Percentiles rank a stretch among this genome's conserved stretches.
These are phyloP conservation scores for Catocala nupta DNA, from an alignment of 2,888 invertebrate species.

Conservation along the genomic window DNA sequence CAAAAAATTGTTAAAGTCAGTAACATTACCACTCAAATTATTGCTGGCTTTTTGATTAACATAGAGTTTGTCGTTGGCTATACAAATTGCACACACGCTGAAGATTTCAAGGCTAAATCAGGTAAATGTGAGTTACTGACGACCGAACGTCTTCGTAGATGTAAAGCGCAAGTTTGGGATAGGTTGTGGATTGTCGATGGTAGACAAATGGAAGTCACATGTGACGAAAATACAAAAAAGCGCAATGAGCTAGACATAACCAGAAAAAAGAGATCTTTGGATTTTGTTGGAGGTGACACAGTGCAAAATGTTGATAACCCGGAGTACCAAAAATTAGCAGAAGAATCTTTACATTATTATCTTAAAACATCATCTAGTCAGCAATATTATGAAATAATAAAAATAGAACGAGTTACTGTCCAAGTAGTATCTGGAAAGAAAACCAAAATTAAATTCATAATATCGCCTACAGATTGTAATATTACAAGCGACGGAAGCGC, in stretches of 20 bases:
- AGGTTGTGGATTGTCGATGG: constrained; percentile 87
- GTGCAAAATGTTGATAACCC: constrained; percentile 42
- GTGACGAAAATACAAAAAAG: constrained; percentile 50
- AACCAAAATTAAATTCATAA: constrained; percentile 84
- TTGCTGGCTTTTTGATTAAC: constrained; percentile 86
- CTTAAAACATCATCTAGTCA: constrained; percentile 18
- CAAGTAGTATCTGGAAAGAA: constrained; percentile 82
- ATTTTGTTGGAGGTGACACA: constrained; percentile 27
- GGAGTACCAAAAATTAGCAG: constrained; percentile 52
- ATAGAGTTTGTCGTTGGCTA: constrained; percentile 88
- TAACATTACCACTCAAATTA: constrained; percentile 81
- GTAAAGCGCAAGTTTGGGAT: constrained; percentile 82
- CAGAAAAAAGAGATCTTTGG: constrained; percentile 43
- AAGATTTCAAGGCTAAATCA: constrained; percentile 60
- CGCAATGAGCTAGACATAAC: constrained; percentile 23
- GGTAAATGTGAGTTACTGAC: constrained; percentile 64
- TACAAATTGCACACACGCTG: constrained; percentile 76
- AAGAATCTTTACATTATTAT: constrained; percentile 55
- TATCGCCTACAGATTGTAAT: constrained; percentile 80
- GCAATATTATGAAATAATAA: too few species aligned
- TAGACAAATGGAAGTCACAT: constrained; percentile 70
- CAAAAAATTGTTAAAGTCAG: constrained; percentile 74
- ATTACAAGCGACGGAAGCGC: too few species aligned
- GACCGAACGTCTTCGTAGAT: constrained; percentile 63
- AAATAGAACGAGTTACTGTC: constrained; percentile 64